Base-by-base conservation (phyloP, 2,113 vertebrate genomes). In the Oceanodroma tethys region DNA sequence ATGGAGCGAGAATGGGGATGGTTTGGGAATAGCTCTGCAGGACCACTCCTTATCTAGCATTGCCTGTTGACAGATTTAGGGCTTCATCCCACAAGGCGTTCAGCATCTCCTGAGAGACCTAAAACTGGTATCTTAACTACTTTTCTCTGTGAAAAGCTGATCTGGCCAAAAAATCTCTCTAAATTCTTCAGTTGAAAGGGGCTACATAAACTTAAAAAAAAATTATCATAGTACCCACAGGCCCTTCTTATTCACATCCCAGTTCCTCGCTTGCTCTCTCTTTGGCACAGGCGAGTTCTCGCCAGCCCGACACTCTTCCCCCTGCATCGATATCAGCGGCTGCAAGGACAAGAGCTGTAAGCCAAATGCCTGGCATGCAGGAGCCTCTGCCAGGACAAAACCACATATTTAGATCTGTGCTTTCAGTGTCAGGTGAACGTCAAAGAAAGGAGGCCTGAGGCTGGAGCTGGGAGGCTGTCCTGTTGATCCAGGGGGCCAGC, bases 1-100 rank as follows among this genome's bases (percentile, higher is more conserved):
- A 0, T 2, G 20, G 60, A 26, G 45, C 0, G 3, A 92, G 89
- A 95, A 93, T 85, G 62, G 93, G 45, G 9, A 17, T 82, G 27
- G 58, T 60, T 82, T 94, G 81, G 93, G 91, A 97, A 91, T 34
- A 82, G 86, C 91, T 43, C 93, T 38, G 86, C 86, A 85, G 91
- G 84, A 66, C 81, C 36, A 34, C 94, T 91, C 62, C 94, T 91
- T 66, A 95, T 81, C 93, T 95, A 12, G 3, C 47, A 25, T 67
- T 72, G 58, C 60, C 16, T 0, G 2, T 13, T 90, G 81, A 30
- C 29, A 73, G 78, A 76, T 93, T 92, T 73, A 95, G 62, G 87
- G 58, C 66, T 87, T 82, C 22, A 16, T 87, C 91, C 53, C 36
- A 30, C 56, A 34, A 62, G 32, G 62, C 1, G 0, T 53, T 84